A percentile compares a stretch with the other conserved stretches of the same genome.
These are phyloP conservation scores for Neodiprion lecontei DNA, from an alignment of 1,140 invertebrate genomes.

Conservation along the genomic window DNA sequence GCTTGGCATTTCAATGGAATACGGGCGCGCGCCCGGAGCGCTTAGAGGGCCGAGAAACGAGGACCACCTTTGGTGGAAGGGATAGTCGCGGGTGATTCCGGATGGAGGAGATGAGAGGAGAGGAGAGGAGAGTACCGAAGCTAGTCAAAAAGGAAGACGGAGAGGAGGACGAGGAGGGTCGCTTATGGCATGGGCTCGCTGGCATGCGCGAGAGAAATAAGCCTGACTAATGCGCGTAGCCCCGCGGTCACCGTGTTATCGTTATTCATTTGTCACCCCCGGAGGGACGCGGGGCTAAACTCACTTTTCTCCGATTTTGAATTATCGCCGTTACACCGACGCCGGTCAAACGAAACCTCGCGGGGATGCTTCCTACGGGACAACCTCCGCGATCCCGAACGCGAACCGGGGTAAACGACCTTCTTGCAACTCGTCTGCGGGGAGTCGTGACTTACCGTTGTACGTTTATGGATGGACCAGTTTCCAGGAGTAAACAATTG, in stretches of 20 bases:
- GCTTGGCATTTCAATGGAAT: conserved; percentile 50
- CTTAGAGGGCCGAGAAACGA: conserved; percentile 17
- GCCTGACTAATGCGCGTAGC: conserved; percentile 49
- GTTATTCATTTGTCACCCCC: conserved; percentile 51
- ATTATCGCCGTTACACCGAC: neutral
- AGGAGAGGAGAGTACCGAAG: conserved; percentile 9
- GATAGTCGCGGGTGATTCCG: too few relatives aligned
- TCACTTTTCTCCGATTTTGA: conserved; percentile 4
- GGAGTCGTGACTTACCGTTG: too few relatives aligned
- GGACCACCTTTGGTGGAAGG: neutral
- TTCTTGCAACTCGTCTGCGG: too few relatives aligned
- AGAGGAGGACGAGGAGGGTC: conserved; percentile 20
- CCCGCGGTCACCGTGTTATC: conserved; percentile 39
- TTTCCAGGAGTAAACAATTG: too few relatives aligned
- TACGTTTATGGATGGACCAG: too few relatives aligned
- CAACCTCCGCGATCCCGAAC: too few relatives aligned
- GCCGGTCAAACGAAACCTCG: neutral
- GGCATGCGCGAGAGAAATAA: conserved; percentile 36
- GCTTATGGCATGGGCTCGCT: conserved; percentile 22
- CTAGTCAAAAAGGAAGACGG: too few relatives aligned
- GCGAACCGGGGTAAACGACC: too few relatives aligned
- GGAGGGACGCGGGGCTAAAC: conserved; percentile 5
- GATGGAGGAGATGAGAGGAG: neutral
- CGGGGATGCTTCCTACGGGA: neutral
- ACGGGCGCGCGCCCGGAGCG: conserved; percentile 31